phyloP scores from a whole-genome alignment of 1,140 invertebrate genomes.

The Octopus sinensis region DNA sequence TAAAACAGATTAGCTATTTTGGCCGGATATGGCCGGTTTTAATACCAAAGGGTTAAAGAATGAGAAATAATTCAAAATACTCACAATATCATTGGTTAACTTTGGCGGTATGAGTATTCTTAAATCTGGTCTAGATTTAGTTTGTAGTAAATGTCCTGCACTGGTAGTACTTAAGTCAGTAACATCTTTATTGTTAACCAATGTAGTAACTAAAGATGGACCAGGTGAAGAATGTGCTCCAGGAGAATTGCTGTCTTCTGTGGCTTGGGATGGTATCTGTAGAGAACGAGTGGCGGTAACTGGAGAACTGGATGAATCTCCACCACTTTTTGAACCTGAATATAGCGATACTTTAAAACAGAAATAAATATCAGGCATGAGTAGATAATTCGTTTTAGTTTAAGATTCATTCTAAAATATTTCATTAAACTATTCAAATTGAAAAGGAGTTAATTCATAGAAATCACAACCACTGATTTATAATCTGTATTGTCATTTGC shows the following conservation, averaged over 20 bases:
- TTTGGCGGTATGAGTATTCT: slow-evolving; percentile 10
- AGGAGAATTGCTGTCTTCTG: slow-evolving; percentile 4
- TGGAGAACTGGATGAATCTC: background rate
- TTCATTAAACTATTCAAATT: too few relatives aligned
- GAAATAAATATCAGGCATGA: too few relatives aligned
- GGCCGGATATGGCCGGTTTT: too few relatives aligned
- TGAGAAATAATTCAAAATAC: background rate
- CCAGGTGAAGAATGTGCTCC: background rate
- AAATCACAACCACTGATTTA: too few relatives aligned
- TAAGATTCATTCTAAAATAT: too few relatives aligned
- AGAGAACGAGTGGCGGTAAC: background rate
- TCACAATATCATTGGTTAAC: background rate
- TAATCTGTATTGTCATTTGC: too few relatives aligned
- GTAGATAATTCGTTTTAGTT: too few relatives aligned
- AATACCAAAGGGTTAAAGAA: too few relatives aligned
- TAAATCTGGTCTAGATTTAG: slow-evolving; percentile 8
- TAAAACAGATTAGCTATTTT: too few relatives aligned
- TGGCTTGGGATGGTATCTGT: background rate
- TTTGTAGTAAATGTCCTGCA: background rate
- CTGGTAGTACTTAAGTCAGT: background rate
- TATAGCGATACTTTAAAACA: too few relatives aligned
- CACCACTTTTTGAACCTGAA: slow-evolving; percentile 7
- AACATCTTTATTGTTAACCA: background rate
- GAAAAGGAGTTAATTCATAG: too few relatives aligned
- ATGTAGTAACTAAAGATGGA: background rate